Conservation (phyloP, 2,113 vertebrate species). For the Trichechus manatus region DNA sequence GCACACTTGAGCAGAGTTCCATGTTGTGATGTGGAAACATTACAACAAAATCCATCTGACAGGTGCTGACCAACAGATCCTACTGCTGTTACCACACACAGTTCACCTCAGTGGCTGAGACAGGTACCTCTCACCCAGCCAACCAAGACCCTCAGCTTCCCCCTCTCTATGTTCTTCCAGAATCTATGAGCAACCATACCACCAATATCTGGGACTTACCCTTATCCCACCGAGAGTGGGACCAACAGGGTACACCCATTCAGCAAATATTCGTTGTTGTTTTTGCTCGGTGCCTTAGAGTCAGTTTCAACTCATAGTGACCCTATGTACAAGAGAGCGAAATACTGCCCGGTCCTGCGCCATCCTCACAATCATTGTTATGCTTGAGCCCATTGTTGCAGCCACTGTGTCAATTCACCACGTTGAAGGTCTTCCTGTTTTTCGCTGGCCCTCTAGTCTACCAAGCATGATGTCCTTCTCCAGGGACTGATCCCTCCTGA, state of each 20-base stretch:
- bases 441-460: no score
- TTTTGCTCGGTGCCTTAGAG: no score
- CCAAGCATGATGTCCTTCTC: no score
- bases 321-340: no score
- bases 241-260: rapidly evolving
- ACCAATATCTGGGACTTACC: not conserved
- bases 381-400: no score
- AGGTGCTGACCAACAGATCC: not conserved
- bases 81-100: rapidly evolving
- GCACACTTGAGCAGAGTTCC: not conserved
- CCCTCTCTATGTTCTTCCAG: not conserved
- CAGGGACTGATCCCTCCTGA: no score
- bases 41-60: no score
- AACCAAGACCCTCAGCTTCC: not conserved
- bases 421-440: no score
- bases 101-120: not conserved
- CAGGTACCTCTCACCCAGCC: rapidly evolving
- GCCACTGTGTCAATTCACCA: no score
- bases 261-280: not conserved
- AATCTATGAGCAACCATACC: not conserved
- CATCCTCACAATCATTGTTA: no score
- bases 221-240: not conserved
- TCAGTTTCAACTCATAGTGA: no score
- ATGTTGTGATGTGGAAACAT: rapidly evolving
- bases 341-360: no score